A percentile compares a stretch with the other conserved stretches of the same genome.
Conservation (phyloP, 2,888 invertebrate genomes). For the Plagodis dolabraria region DNA sequence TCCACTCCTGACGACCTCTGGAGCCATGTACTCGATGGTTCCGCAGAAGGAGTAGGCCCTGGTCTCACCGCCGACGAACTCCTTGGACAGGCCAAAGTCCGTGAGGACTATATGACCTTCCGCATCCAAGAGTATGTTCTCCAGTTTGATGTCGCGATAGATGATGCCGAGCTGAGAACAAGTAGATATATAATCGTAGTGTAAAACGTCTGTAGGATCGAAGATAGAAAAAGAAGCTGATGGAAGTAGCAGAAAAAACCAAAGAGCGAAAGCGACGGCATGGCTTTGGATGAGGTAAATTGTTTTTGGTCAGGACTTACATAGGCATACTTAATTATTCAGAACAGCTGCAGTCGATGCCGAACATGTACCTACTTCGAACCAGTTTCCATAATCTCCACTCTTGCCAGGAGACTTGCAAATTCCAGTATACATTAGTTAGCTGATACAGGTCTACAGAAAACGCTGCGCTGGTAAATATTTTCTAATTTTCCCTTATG, state of each 20-base stretch:
- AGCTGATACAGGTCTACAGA: no score
- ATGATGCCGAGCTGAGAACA: conserved; percentile 95
- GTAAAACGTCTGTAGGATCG: neutral
- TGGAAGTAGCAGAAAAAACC: neutral
- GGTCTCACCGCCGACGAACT: conserved; percentile 90
- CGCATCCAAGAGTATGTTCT: conserved; percentile 97
- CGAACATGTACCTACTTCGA: no score
- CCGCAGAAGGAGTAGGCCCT: conserved; percentile 99
- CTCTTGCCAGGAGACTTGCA: no score
- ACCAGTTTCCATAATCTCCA: no score
- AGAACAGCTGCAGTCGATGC: no score
- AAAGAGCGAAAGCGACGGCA: no score
- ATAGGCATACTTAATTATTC: no score
- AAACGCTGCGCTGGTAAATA: no score
- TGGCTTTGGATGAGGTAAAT: no score
- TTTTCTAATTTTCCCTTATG: no score
- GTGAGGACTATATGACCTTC: conserved; percentile 98
- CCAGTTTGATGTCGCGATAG: conserved; percentile 98
- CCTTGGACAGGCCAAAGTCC: conserved; percentile 99
- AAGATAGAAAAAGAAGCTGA: neutral
- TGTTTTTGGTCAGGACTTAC: no score
- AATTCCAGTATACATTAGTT: no score
- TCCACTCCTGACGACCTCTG: conserved; percentile 92
- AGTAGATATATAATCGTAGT: neutral
- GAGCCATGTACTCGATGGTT: conserved; percentile 99